phyloP scores from a whole-genome alignment of 2,797 vertebrate genomes.

The Loris lydekkerianus region DNA sequence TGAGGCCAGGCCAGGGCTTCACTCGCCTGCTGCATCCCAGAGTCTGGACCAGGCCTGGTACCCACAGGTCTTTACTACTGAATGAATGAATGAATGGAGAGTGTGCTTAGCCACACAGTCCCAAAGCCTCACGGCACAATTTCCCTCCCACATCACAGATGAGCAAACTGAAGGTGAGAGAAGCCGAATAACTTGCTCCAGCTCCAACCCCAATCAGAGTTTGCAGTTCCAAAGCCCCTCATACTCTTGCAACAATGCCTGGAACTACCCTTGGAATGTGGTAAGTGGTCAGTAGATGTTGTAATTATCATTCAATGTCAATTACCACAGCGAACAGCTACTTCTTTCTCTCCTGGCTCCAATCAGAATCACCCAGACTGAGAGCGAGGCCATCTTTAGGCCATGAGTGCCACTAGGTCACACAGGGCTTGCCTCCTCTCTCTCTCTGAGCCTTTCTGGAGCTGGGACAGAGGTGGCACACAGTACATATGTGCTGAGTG shows the following conservation, averaged over 20 bases:
- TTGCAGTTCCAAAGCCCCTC: neutral
- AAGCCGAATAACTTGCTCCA: fast-evolving
- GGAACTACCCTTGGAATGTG: fast-evolving
- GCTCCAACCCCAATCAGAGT: neutral
- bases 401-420: neutral
- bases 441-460: neutral
- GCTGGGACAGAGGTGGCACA: neutral
- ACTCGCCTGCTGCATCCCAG: neutral
- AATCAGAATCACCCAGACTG: neutral
- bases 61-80: neutral
- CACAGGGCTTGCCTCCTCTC: fast-evolving
- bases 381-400: neutral
- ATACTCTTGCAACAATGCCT: fast-evolving
- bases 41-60: neutral
- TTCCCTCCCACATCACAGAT: fast-evolving
- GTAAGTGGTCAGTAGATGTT: neutral
- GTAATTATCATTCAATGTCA: neutral
- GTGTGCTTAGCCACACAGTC: fast-evolving
- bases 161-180: neutral
- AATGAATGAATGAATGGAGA: neutral
- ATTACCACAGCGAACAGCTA: no score
- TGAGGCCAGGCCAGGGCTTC: neutral
- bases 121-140: neutral
- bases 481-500: no score
- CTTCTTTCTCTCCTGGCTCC: neutral